These are phyloP conservation scores for Aplysina aerophoba DNA, from an alignment of 37 sponge, comb jelly and placozoan genomes.

Conservation along the genomic window DNA sequence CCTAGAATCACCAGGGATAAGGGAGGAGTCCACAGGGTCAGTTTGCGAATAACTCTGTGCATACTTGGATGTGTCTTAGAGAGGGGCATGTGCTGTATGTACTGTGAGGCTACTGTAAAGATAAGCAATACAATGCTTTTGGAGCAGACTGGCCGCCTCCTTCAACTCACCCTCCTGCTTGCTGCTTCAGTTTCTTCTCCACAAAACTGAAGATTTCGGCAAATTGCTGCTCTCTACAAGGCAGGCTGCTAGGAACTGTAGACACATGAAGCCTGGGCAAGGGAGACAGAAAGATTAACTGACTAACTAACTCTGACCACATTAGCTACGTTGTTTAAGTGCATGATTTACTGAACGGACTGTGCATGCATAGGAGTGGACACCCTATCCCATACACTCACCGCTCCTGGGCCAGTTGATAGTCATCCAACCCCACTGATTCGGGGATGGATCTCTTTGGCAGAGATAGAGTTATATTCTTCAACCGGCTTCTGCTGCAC, in stretches of 20 bases:
- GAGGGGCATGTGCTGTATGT: too few relatives aligned
- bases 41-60: too few relatives aligned
- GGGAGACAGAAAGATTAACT: too few relatives aligned
- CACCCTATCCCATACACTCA: neutral
- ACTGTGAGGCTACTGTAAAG: too few relatives aligned
- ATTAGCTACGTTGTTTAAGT: too few relatives aligned
- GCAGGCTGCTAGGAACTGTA: conserved; percentile 78
- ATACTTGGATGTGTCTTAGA: too few relatives aligned
- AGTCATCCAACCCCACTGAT: neutral
- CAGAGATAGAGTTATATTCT: neutral
- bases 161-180: conserved; percentile 83
- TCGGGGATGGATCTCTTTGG: neutral
- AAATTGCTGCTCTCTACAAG: conserved; percentile 90
- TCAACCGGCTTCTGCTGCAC: neutral
- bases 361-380: too few relatives aligned
- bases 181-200: conserved; percentile 69
- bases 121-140: too few relatives aligned
- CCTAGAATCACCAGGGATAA: too few relatives aligned
- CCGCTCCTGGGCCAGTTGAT: conserved; percentile 14
- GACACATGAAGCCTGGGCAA: conserved; percentile 77
- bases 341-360: too few relatives aligned
- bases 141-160: neutral
- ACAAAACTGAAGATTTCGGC: conserved; percentile 79
- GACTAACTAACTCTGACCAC: too few relatives aligned
- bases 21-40: too few relatives aligned